Conservation (phyloP, 2,113 vertebrate genomes). For the Anseranas semipalmata region DNA sequence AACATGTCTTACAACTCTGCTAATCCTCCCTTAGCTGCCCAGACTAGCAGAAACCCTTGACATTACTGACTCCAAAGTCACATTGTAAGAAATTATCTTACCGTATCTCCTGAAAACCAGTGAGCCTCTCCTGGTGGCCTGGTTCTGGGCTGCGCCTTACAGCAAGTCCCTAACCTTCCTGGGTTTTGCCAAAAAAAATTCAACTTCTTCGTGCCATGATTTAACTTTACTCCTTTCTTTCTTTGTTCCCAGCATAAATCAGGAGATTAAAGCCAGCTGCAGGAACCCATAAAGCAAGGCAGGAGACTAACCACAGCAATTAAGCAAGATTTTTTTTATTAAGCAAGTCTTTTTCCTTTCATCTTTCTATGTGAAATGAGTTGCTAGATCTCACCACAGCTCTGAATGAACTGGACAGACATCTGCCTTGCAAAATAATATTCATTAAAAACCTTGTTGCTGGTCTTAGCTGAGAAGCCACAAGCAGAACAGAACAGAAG, state of each 20-base stretch:
- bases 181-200: constrained; percentile 18
- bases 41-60: neutral
- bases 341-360: constrained; percentile 37
- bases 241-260: constrained; percentile 38
- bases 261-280: constrained; percentile 57
- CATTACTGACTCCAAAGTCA: neutral
- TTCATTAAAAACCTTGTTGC: neutral
- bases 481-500: neutral
- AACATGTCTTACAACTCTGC: neutral
- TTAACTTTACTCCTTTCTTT: constrained; percentile 18
- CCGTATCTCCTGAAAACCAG: neutral
- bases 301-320: constrained; percentile 40
- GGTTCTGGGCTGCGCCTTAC: neutral
- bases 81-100: rapidly evolving
- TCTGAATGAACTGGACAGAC: neutral
- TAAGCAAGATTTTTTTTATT: constrained; percentile 31
- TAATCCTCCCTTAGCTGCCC: neutral
- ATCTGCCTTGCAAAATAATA: neutral
- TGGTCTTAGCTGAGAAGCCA: neutral
- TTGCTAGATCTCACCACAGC: neutral
- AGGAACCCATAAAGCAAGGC: constrained; percentile 46
- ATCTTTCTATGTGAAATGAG: constrained; percentile 17
- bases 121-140: neutral
- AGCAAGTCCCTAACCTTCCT: neutral
- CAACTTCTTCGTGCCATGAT: constrained; percentile 30